Evolutionary conservation across 2,113 vertebrate species (phyloP).

Genomic region (Takifugu flavidus): DNA sequence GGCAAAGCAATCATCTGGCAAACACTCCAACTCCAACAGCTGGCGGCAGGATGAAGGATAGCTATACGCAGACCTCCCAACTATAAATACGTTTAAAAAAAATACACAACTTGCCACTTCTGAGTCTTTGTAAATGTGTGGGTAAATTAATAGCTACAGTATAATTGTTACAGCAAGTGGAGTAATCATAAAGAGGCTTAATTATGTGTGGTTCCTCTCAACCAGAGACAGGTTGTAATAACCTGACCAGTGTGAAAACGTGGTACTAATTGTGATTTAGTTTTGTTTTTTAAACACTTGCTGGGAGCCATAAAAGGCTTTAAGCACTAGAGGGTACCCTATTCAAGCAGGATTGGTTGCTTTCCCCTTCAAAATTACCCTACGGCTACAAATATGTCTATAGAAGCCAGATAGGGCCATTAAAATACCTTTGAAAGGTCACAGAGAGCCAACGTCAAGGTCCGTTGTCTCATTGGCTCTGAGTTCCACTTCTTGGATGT

Average conservation of each 20-base stretch:
- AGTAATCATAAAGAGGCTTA: constrained; percentile 1
- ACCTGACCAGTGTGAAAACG: constrained; percentile 35
- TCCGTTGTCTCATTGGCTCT: constrained; percentile 59
- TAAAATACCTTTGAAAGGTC: constrained; percentile 68
- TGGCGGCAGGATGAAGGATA: constrained; percentile 16
- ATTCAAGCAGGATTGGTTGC: constrained; percentile 53
- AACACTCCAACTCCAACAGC: constrained; percentile 16
- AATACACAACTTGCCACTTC: not conserved
- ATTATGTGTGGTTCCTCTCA: constrained; percentile 21
- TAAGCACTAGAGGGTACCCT: constrained; percentile 71
- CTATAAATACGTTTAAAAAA: not conserved
- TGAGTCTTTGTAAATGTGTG: constrained; percentile 1
- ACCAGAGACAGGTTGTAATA: constrained; percentile 7
- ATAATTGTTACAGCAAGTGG: not conserved
- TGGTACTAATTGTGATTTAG: constrained; percentile 14
- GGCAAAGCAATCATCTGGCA: constrained; percentile 38
- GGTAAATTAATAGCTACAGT: not conserved
- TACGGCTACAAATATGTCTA: constrained; percentile 47
- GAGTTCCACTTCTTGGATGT: constrained; percentile 34
- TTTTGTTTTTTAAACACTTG: constrained; percentile 6
- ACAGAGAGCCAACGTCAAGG: constrained; percentile 57
- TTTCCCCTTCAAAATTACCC: constrained; percentile 36
- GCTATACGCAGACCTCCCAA: not conserved
- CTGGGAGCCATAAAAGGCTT: constrained; percentile 33
- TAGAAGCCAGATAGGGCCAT: constrained; percentile 46